Conservation (phyloP, 2,797 vertebrate genomes). For the Buceros bicornis region DNA sequence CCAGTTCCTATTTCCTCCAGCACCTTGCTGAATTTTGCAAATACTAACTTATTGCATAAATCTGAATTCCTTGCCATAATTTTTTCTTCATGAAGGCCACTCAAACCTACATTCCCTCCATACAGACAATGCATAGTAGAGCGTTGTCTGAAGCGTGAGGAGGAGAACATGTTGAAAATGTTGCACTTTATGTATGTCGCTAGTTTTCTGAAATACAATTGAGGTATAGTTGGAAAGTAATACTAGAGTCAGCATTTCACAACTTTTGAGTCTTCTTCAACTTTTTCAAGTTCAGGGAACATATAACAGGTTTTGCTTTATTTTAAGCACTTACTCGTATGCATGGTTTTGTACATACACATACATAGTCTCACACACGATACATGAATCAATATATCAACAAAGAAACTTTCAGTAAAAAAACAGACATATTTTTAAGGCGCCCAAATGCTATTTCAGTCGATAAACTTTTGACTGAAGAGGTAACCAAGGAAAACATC, state of each 20-base stretch:
- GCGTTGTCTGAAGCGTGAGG: neutral
- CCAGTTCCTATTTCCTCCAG: neutral
- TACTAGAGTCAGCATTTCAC: neutral
- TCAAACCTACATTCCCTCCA: neutral
- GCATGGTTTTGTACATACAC: neutral
- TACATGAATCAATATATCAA: neutral
- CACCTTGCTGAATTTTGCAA: neutral
- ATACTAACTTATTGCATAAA: neutral
- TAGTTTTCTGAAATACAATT: neutral
- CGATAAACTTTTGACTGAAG: neutral
- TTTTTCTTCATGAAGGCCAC: neutral
- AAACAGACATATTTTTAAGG: neutral
- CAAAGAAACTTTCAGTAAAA: neutral
- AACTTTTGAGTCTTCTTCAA: neutral
- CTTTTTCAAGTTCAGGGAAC: neutral
- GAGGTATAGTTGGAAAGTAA: neutral
- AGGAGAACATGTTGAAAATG: neutral
- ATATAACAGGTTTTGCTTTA: neutral
- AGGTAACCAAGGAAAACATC: neutral
- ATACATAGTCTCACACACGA: neutral
- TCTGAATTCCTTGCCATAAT: neutral
- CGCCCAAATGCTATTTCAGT: neutral
- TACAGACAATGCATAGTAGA: accelerated
- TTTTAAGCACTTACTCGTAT: neutral
- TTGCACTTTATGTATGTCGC: neutral